A percentile compares a stretch with the other conserved stretches of the same genome.
Evolutionary conservation across 2,888 invertebrate genomes (phyloP).

Genomic region (Mesopsocus fuscifrons): DNA sequence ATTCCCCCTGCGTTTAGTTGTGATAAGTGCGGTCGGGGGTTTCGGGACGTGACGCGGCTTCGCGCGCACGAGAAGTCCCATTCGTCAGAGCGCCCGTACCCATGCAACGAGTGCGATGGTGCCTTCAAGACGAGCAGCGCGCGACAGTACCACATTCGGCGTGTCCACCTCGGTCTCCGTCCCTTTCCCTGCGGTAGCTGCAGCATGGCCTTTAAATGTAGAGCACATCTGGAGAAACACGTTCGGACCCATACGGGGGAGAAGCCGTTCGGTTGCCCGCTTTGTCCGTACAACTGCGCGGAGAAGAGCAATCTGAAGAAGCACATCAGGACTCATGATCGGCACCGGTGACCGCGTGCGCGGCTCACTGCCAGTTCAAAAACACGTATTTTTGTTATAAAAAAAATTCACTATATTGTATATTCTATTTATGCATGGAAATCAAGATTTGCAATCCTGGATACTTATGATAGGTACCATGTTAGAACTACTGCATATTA

Average conservation of each 20-base stretch:
- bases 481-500: too few species aligned
- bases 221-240: slow-evolving; percentile 17
- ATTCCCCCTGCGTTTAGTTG: neutral
- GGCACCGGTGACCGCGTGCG: slow-evolving; percentile 2
- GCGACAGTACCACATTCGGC: slow-evolving; percentile 16
- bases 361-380: too few species aligned
- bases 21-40: slow-evolving; percentile 13
- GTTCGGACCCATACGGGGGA: slow-evolving; percentile 18
- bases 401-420: too few species aligned
- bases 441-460: too few species aligned
- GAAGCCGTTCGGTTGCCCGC: slow-evolving; percentile 16
- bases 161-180: slow-evolving; percentile 15
- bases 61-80: slow-evolving; percentile 16
- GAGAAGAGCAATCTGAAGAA: slow-evolving; percentile 18
- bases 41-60: slow-evolving; percentile 16
- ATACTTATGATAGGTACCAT: too few species aligned
- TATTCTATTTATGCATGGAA: too few species aligned
- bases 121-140: slow-evolving; percentile 17
- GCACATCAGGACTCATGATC: slow-evolving; percentile 16
- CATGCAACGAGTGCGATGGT: slow-evolving; percentile 17
- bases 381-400: too few species aligned
- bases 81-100: slow-evolving; percentile 15
- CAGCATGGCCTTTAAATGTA: neutral
- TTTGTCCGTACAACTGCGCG: slow-evolving; percentile 17
- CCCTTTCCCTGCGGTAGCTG: neutral